Evolutionary conservation across 2,888 invertebrate species (phyloP), one percentile per base, ranked within the genome.

Genomic region (Lepas anatifera): DNA sequence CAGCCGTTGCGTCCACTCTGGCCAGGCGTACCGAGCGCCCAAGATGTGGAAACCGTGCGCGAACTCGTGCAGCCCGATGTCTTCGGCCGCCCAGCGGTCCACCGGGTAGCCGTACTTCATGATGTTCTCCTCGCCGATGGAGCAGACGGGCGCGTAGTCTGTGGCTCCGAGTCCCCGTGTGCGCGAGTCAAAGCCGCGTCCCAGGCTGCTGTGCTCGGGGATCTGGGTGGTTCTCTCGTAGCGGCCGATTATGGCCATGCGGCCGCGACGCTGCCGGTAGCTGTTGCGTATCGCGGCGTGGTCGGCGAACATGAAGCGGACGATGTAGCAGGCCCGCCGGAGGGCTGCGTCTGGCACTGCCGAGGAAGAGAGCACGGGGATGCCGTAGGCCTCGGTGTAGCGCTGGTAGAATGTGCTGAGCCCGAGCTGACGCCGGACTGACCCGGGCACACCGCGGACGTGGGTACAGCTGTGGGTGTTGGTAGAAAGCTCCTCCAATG

Each of bases 261-360:
- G 58, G 32, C 58, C 58, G 22, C 58, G 58, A 32, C 58, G 58
- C 58, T 35, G 58, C 22, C 58, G 58, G 58, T 58, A 58, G 22
- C 58, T 58, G 32, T 58, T 35, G 32, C 58, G 58, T 35, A 58
- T 35, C 6, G 7, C 8, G 16, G 8, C 18, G 32, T 32, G 32
- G 58, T 58, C 58, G 58, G 58, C 58, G 35, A 58, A 58, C 18
- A 58, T 1, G 58, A 58, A 58, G 58, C 58, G 58, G 32, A 58
- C 35, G 58, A 58, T 58, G 58, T 58, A 58, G 58, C 58, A 58
- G 58, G 58, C 58, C 69, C 32, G 69, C 64, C 43, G 71, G 25
- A 29, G 48, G 6, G 50, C 69, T 10, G 58, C 69, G 63, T 39
- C 69, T 32, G 69, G 64, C 43, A 69, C 63, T 22, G 50, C 67